A percentile compares a stretch with the other conserved stretches of the same genome.
phyloP scores from a whole-genome alignment of 2,888 invertebrate genomes.

The Priocnemis perturbator region DNA sequence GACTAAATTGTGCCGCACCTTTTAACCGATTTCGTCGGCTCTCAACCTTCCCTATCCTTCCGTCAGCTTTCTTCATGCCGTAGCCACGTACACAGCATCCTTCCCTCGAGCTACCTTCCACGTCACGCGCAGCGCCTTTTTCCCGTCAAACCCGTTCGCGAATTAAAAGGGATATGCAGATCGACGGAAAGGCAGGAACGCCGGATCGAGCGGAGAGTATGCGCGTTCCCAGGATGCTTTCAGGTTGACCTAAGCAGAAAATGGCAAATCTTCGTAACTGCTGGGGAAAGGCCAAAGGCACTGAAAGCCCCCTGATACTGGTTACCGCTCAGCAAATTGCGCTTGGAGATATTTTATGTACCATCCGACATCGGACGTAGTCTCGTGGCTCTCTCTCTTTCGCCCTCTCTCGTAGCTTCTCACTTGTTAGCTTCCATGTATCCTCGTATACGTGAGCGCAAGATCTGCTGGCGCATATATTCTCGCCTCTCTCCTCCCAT shows the following conservation, averaged over 20 bases:
- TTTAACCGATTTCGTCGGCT: constrained; percentile 14
- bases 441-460: too few species aligned
- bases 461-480: too few species aligned
- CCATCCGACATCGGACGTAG: constrained; percentile 10
- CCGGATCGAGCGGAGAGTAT: constrained; percentile 28
- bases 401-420: constrained; percentile 5
- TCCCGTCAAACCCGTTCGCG: background rate
- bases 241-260: constrained; percentile 66
- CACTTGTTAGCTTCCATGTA: constrained; percentile 7
- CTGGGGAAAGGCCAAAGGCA: constrained; percentile 31
- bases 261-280: constrained; percentile 55
- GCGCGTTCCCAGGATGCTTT: constrained; percentile 48
- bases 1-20: constrained; percentile 49
- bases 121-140: background rate
- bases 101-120: background rate
- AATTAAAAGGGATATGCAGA: constrained; percentile 47
- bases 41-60: background rate
- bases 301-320: constrained; percentile 34
- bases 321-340: constrained; percentile 58
- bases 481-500: constrained; percentile 1
- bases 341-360: constrained; percentile 52
- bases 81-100: background rate
- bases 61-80: background rate
- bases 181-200: constrained; percentile 28
- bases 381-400: too few species aligned